These are phyloP conservation scores for Eulemur rufifrons DNA, from an alignment of 2,113 vertebrate genomes.

Conservation along the genomic window DNA sequence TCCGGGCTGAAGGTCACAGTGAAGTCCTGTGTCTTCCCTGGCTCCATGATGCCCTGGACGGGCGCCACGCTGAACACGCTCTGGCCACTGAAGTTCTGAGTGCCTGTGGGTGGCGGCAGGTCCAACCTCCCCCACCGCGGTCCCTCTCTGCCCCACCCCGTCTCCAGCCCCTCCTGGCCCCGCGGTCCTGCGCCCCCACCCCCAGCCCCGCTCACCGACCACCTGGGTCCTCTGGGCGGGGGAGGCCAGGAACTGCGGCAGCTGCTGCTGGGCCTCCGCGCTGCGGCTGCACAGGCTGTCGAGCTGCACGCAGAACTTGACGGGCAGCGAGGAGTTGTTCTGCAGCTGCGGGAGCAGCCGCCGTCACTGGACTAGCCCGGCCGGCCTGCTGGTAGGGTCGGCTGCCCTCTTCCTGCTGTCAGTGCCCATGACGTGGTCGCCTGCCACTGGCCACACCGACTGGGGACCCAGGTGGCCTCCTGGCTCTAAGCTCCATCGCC, in stretches of 20 bases:
- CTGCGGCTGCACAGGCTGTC: constrained; percentile 82
- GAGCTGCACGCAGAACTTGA: constrained; percentile 86
- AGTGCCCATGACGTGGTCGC: not conserved
- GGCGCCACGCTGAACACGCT: constrained; percentile 91
- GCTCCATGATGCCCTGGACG: constrained; percentile 84
- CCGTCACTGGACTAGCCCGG: not conserved
- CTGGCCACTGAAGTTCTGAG: constrained; percentile 89
- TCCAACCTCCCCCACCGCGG: not conserved
- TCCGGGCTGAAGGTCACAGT: constrained; percentile 92
- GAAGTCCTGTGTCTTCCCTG: constrained; percentile 86
- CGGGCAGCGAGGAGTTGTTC: constrained; percentile 86
- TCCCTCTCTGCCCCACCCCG: too few species aligned
- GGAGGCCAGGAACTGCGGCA: constrained; percentile 80
- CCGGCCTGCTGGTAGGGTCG: not conserved
- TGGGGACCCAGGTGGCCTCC: not conserved
- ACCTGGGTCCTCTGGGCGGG: constrained; percentile 61
- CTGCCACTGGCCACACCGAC: not conserved
- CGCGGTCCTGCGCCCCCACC: accelerated
- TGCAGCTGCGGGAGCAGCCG: constrained; percentile 83
- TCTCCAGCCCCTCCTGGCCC: not conserved
- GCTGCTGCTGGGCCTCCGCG: constrained; percentile 69
- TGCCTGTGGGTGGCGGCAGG: constrained; percentile 80
- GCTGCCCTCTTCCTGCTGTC: not conserved
- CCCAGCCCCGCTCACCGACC: constrained; percentile 85
- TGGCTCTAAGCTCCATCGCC: not conserved